Base-by-base conservation (phyloP, 2,113 vertebrate genomes). In the Rhinichthys klamathensis region DNA sequence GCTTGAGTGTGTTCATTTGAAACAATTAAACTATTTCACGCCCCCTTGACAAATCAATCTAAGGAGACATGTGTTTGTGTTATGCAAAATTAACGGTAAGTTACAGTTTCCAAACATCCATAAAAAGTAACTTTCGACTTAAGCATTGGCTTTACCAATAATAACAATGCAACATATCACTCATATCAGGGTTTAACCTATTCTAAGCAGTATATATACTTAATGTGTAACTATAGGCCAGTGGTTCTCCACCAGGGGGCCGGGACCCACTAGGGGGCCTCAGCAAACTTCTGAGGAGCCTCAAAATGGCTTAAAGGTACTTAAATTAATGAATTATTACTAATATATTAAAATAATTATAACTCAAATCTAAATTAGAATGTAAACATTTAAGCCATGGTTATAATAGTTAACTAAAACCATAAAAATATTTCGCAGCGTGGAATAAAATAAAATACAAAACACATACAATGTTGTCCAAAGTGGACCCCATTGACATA, bases 21-120 rank as follows among this genome's bases (percentile, higher is more conserved):
- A 84, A 87, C 78, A 84, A 84, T 84, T 84, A 46, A 67, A 75
- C 58, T 27, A 82, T 84, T 84, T 83, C 60, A 76, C 35, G 18
- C 77, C 65, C 67, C 61, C 79, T 54, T 89, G 82, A 87, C 79
- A 85, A 80, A 87, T 69, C 54, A 85, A 87, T 87, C 46, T 32
- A 75, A 18, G 51, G 23, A 78, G 61, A 74, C 30, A 54, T 70
- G 27, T 72, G 58, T 63, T 65, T 35, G 73, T 72, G 72, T 30
- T 76, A 54, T 27, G 25, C 69, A 82, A 69, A 32, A 77, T 46
- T 41, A 70, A 32, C 46, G 1, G 44, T n/a, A 63, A 65, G 41
- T 35, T 54, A 23, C 63, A 7, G 27, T 23, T 80, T 41, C 32
- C 32, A 63, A 16, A 44, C 23, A 2, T 70, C 21, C 35, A 72